phyloP scores from a whole-genome alignment of 2,888 invertebrate genomes.

The Trachelus iudaicus region DNA sequence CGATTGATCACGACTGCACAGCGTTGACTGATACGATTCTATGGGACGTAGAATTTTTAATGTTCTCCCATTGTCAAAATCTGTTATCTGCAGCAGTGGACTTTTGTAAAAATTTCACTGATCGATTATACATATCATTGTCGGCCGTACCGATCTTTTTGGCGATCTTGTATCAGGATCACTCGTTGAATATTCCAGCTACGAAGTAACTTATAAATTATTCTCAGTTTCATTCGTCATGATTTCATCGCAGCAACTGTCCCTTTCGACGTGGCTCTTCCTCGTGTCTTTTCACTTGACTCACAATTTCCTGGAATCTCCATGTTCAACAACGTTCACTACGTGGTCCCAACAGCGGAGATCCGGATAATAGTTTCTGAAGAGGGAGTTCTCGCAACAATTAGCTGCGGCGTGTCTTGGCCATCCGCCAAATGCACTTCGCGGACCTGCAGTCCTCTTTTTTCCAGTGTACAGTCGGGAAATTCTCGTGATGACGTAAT shows the following conservation, averaged over 20 bases:
- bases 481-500: background rate
- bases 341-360: background rate
- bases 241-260: background rate
- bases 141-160: background rate
- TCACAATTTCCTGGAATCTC: background rate
- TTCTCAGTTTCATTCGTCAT: background rate
- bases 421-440: conserved; percentile 45
- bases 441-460: background rate
- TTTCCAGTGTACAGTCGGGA: background rate
- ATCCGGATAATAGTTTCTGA: conserved; percentile 53
- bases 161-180: background rate
- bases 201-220: background rate
- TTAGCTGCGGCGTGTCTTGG: conserved; percentile 56
- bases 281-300: background rate
- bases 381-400: conserved; percentile 59
- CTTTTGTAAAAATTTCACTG: background rate
- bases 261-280: background rate
- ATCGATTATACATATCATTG: background rate
- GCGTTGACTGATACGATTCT: background rate
- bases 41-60: background rate
- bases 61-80: background rate
- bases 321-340: background rate
- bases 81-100: background rate
- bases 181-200: background rate
- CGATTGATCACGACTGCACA: background rate